Base-by-base conservation (phyloP, 1,140 invertebrate genomes). In the Panonychus citri region DNA sequence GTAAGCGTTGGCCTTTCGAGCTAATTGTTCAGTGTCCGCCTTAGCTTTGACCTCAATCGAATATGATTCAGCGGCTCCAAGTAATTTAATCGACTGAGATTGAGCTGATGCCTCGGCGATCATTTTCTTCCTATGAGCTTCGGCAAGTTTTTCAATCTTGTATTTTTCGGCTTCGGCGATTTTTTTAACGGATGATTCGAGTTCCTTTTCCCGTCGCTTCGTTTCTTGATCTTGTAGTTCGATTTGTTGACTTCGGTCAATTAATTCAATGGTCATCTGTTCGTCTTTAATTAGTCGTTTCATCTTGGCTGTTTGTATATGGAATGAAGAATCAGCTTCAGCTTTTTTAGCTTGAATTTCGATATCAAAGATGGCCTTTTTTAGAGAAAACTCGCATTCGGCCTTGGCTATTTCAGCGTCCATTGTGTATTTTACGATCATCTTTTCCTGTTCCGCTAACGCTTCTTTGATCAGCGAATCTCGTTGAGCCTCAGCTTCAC, bases 391-490 rank as follows among this genome's bases (percentile, higher is more conserved):
- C 71, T 96, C 89, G 63, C 90, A 73, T 65, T 93, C 83, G 0
- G 90, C 83, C 71, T 95, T 93, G 0, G 90, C 87, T 57, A 96
- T 94, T 69, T 95, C 87, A 3, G 87, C 89, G 67, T 97, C 89
- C 70, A 95, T 95, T 0, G 85, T 68, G 62, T 69, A 74, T 43
- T 70, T 64, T 13, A 75, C 67, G 27, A 88, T 87, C 86, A 95
- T 90, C 42, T 87, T 76, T 67, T 94, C 85, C 68, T 97, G 88
- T 68, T 95, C 90, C 0, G 90, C 90, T 63, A 91, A 83, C 0
- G 89, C 88, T 73, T 95, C 71, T 69, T 87, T 86, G 57, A 93
- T 90, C 62, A 78, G 75, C n/a, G 85, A 83, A 67, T 90, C 86
- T 46, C 79, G 19, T 24, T 59, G 53, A 5, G 90, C 90, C 70